phyloP scores from a whole-genome alignment of 2,888 invertebrate species.

The Creontiades dilutus region DNA sequence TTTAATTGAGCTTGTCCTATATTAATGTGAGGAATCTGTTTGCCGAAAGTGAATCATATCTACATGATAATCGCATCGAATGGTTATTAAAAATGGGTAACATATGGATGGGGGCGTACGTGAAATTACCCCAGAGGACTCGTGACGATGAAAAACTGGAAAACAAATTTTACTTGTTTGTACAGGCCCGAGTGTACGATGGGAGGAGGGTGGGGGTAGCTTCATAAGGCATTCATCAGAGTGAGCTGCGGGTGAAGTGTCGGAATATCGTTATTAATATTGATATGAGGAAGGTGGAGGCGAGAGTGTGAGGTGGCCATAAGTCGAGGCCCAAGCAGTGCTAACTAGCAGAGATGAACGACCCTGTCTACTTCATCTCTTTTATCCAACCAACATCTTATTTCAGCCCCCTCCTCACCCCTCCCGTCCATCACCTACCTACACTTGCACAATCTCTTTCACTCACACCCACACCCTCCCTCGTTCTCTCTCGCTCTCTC shows the following conservation, averaged over 20 bases:
- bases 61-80: too few species aligned
- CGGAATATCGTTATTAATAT: constrained; percentile 10
- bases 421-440: neutral
- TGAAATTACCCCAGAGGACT: too few species aligned
- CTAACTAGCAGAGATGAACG: constrained; percentile 59
- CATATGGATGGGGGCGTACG: too few species aligned
- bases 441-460: neutral
- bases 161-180: too few species aligned
- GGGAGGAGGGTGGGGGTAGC: too few species aligned
- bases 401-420: neutral
- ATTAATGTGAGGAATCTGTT: too few species aligned
- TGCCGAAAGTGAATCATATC: too few species aligned
- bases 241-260: neutral
- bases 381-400: constrained; percentile 50
- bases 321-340: constrained; percentile 16
- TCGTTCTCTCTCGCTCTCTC: neutral
- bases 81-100: too few species aligned
- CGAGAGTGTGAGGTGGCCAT: constrained; percentile 25
- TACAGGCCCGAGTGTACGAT: too few species aligned
- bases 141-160: too few species aligned
- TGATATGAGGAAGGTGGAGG: neutral
- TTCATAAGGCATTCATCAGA: constrained; percentile 13
- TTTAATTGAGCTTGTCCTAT: too few species aligned
- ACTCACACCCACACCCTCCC: too few species aligned
- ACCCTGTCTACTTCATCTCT: constrained; percentile 50